phyloP scores from a whole-genome alignment of 2,888 invertebrate species.

The Hipparchia sbordonii region DNA sequence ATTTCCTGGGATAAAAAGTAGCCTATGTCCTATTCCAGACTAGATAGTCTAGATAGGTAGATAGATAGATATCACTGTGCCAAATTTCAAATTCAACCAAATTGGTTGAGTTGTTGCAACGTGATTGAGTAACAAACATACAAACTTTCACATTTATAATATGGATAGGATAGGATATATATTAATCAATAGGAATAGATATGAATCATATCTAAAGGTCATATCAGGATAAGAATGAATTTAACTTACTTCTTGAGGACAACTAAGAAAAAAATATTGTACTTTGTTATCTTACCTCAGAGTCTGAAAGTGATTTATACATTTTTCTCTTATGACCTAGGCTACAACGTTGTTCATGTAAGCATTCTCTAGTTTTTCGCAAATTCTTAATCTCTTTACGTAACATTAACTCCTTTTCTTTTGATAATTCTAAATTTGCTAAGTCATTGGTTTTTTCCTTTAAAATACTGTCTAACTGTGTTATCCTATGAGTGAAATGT shows the following conservation, averaged over 20 bases:
- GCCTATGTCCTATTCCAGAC: no score
- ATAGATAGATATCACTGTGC: no score
- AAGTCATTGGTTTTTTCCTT: slow-evolving; percentile 88
- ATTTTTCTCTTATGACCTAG: slow-evolving; percentile 89
- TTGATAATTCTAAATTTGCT: slow-evolving; percentile 81
- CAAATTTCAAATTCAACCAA: no score
- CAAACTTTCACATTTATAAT: no score
- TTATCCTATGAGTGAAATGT: slow-evolving; percentile 86
- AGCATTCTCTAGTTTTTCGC: slow-evolving; percentile 89
- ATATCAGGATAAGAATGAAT: no score
- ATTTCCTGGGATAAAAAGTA: no score
- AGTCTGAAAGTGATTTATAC: slow-evolving; percentile 87
- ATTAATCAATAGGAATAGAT: no score
- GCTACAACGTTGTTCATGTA: slow-evolving; percentile 89
- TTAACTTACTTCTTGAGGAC: neutral
- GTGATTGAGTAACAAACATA: no score
- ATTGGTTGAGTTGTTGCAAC: no score
- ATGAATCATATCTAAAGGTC: no score
- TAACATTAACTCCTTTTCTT: slow-evolving; percentile 85
- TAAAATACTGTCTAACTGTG: slow-evolving; percentile 86
- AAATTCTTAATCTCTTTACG: slow-evolving; percentile 92
- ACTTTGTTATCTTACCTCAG: slow-evolving; percentile 72
- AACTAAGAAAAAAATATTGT: slow-evolving; percentile 5
- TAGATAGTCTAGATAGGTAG: no score
- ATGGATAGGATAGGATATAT: no score